A percentile compares a stretch with the other conserved stretches of the same genome.
Conservation (phyloP, 2,797 vertebrate genomes). For the Hephaestus fuliginosus region DNA sequence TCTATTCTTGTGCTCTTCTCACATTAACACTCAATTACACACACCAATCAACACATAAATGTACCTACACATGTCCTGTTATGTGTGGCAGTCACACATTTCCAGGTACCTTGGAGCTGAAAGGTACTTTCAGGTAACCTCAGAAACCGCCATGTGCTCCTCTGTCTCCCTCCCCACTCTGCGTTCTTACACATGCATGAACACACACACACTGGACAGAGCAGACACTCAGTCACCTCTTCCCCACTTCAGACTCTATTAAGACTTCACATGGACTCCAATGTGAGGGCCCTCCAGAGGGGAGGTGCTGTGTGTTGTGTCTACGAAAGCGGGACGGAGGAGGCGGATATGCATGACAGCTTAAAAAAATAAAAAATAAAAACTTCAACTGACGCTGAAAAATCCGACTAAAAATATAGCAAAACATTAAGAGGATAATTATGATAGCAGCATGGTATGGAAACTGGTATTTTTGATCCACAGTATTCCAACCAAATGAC, state of each 20-base stretch:
- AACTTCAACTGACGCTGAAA: neutral
- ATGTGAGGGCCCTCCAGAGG: constrained; percentile 22
- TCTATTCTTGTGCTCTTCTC: constrained; percentile 27
- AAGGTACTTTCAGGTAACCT: constrained; percentile 26
- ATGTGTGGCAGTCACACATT: neutral
- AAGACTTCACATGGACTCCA: constrained; percentile 30
- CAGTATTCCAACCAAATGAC: constrained; percentile 1
- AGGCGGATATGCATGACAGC: neutral
- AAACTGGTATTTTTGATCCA: neutral
- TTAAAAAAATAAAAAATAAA: neutral
- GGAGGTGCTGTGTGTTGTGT: constrained; percentile 22
- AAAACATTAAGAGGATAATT: constrained; percentile 3
- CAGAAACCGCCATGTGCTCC: neutral
- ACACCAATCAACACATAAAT: constrained; percentile 6
- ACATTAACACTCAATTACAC: constrained; percentile 6
- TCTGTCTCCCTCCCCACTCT: neutral
- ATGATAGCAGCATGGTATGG: neutral
- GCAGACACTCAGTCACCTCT: constrained; percentile 13
- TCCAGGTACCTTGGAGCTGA: neutral
- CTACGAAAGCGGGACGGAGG: neutral
- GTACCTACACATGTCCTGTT: neutral
- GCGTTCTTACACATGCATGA: neutral
- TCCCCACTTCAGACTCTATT: constrained; percentile 14
- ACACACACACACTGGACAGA: constrained; percentile 1
- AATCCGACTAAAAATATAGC: neutral